Evolutionary conservation across 2,888 invertebrate species (phyloP).

Genomic region (Parthenolecanium corni): DNA sequence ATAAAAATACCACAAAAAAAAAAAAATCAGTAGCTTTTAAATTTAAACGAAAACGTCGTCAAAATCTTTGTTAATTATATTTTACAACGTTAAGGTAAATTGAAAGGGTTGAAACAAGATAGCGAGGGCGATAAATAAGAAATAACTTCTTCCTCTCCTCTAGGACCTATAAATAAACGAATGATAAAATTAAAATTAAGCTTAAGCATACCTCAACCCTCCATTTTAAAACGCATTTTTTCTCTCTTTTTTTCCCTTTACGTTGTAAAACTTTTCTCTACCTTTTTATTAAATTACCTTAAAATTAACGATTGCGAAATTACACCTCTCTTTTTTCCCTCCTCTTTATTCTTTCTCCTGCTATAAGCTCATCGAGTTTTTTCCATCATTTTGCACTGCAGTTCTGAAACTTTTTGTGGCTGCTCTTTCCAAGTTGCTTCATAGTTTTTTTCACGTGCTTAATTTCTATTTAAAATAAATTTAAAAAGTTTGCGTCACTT

Average conservation of each 20-base stretch:
- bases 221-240: background rate
- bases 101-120: conserved; percentile 19
- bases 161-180: conserved; percentile 20
- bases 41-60: conserved; percentile 18
- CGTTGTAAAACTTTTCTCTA: conserved; percentile 8
- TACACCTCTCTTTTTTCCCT: conserved; percentile 1
- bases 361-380: background rate
- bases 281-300: conserved; percentile 22
- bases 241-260: background rate
- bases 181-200: conserved; percentile 22
- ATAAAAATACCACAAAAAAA: background rate
- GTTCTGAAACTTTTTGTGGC: background rate
- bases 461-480: too few relatives aligned
- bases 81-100: conserved; percentile 8
- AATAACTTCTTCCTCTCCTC: conserved; percentile 20
- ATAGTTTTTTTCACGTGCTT: too few relatives aligned
- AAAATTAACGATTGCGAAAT: conserved; percentile 24
- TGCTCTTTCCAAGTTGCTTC: background rate
- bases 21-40: conserved; percentile 4
- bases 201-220: background rate
- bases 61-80: conserved; percentile 7
- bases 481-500: too few relatives aligned
- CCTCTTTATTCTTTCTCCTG: background rate
- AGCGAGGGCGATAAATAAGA: conserved; percentile 16
- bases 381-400: background rate